Base-by-base conservation (phyloP, 2,113 vertebrate genomes). In the Microcebus jonahi region DNA sequence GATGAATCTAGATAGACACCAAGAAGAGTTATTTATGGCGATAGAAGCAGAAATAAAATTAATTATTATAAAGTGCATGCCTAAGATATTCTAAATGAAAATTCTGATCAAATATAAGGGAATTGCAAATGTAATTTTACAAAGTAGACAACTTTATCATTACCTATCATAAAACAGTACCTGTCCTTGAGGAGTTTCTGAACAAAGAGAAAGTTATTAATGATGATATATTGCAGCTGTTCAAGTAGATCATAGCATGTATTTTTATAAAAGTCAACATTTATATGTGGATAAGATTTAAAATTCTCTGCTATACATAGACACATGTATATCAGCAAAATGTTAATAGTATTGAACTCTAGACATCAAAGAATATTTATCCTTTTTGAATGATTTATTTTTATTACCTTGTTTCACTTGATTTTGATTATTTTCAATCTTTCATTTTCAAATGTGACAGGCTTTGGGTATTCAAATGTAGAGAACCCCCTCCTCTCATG, bases 241-340 rank as follows among this genome's bases (percentile, higher is more conserved):
- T 94, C 65, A 86, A 80, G 39, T 61, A 91, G 13, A 94, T 48
- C 25, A 55, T 50, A 80, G 57, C 71, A 68, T 87, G 3, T 79
- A 53, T 23, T 97, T 95, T 91, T 79, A 88, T 9, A 55, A 81
- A 94, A 89, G 42, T 50, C 17, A 93, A 94, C 91, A 76, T 53
- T 14, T 15, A 63, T 70, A 1, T 15, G 17, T 91, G 39, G 15
- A 75, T 86, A 95, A 55, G 20, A 2, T 92, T 87, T 34, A n/a
- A 36, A 61, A 23, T 5, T 23, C 14, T 68, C 48, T 75, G 12
- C 29, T 80, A 75, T n/a, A 59, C 6, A 67, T 27, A 17, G 6
- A 65, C 14, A 67, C 21, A 63, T 65, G 8, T n/a, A 88, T 39
- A 68, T 81, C 73, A 59, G 36, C 8, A 92, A 93, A 88, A 79